Percentiles rank a stretch among this genome's conserved stretches.
phyloP scores from a whole-genome alignment of 2,888 invertebrate genomes.

The Steromphala cineraria region DNA sequence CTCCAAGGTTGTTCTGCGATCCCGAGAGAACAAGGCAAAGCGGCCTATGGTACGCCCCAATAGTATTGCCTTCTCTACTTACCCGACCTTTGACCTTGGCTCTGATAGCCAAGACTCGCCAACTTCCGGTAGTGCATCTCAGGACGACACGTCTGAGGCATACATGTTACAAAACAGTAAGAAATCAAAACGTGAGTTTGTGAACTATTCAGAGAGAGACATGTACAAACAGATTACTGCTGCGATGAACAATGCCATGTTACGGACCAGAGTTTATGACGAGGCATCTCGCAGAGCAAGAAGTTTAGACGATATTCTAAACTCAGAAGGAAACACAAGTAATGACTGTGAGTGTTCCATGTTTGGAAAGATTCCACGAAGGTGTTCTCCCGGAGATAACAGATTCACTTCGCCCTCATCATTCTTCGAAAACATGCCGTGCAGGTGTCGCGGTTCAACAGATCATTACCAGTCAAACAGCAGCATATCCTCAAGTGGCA shows the following conservation, averaged over 20 bases:
- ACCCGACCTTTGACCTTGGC: constrained; percentile 69
- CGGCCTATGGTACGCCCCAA: constrained; percentile 68
- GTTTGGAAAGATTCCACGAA: constrained; percentile 52
- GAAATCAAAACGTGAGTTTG: constrained; percentile 54
- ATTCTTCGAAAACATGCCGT: constrained; percentile 58
- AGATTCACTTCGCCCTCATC: constrained; percentile 53
- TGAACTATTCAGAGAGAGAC: constrained; percentile 64
- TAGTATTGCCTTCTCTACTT: constrained; percentile 73
- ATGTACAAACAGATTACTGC: constrained; percentile 67
- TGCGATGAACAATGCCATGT: constrained; percentile 69
- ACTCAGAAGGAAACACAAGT: constrained; percentile 53
- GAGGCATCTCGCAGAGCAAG: constrained; percentile 69
- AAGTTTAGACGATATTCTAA: constrained; percentile 73
- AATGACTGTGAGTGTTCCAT: constrained; percentile 52
- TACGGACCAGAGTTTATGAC: constrained; percentile 59
- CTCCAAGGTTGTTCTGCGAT: constrained; percentile 61
- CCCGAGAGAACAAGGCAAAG: constrained; percentile 66
- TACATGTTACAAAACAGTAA: constrained; percentile 60
- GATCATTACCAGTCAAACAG: constrained; percentile 71
- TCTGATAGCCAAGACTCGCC: constrained; percentile 57
- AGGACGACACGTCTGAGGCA: constrained; percentile 61
- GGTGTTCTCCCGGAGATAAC: constrained; percentile 55
- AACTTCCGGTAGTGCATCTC: constrained; percentile 53
- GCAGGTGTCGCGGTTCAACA: constrained; percentile 58
- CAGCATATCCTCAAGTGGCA: constrained; percentile 73